Conservation (phyloP, 2,888 invertebrate genomes). For the Sympetrum striolatum region DNA sequence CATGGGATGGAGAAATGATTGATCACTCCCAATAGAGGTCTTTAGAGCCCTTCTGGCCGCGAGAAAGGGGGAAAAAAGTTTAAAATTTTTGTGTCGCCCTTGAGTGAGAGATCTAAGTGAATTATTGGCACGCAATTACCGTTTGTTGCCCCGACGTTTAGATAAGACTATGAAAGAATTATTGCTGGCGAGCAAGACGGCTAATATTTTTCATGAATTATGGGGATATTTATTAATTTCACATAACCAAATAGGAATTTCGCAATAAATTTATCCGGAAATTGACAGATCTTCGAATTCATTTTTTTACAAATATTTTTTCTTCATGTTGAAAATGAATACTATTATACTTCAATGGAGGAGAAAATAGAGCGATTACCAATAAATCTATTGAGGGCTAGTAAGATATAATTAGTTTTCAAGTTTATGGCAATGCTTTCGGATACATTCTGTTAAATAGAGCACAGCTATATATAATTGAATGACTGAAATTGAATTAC, state of each 20-base stretch:
- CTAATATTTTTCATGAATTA: neutral
- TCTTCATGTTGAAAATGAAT: no score
- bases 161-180: neutral
- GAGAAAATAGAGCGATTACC: no score
- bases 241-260: neutral
- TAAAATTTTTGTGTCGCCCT: neutral
- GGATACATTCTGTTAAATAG: no score
- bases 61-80: neutral
- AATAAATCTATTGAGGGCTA: no score
- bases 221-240: neutral
- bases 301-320: no score
- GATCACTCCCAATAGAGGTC: neutral
- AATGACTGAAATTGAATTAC: no score
- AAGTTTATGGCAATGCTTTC: no score
- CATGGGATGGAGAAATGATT: neutral
- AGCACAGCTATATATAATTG: no score
- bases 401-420: no score
- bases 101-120: neutral
- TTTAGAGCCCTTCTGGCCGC: neutral
- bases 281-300: neutral
- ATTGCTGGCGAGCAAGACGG: neutral
- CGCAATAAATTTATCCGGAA: neutral
- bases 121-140: neutral
- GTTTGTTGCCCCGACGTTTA: neutral
- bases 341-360: no score